A percentile compares a stretch with the other conserved stretches of the same genome.
phyloP scores from a whole-genome alignment of 2,888 invertebrate genomes.

The Sceliomorpha sp. region DNA sequence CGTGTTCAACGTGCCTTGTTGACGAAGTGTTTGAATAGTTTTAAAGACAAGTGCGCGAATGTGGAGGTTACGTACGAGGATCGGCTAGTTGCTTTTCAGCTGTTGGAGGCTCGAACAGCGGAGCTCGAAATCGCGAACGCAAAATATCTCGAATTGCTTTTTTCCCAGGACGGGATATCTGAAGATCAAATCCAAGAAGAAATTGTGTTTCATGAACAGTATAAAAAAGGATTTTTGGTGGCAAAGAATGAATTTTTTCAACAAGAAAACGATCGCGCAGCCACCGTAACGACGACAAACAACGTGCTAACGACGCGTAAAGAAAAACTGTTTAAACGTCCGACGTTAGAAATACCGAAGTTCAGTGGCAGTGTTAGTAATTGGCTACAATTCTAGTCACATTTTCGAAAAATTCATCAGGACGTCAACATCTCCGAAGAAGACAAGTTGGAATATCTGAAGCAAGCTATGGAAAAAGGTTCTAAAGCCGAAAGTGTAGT shows the following conservation, averaged over 20 bases:
- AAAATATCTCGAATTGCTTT: constrained; percentile 27
- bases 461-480: constrained; percentile 50
- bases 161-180: constrained; percentile 4
- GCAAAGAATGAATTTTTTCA: constrained; percentile 14
- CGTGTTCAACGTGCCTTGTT: too few relatives aligned
- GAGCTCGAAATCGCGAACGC: constrained; percentile 36
- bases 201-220: constrained; percentile 43
- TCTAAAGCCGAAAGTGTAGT: constrained; percentile 60
- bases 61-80: constrained; percentile 3
- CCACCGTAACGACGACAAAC: background rate
- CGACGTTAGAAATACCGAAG: constrained; percentile 57
- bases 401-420: constrained; percentile 61
- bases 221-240: constrained; percentile 22
- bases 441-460: constrained; percentile 62
- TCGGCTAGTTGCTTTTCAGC: constrained; percentile 17
- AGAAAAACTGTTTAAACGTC: constrained; percentile 49
- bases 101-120: constrained; percentile 34
- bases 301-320: background rate
- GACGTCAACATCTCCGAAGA: constrained; percentile 46
- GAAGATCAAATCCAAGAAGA: constrained; percentile 18
- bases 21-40: constrained; percentile 33
- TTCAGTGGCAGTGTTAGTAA: constrained; percentile 58
- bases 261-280: background rate
- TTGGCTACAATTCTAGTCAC: constrained; percentile 64
- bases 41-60: constrained; percentile 23